A percentile compares a stretch with the other conserved stretches of the same genome.
Conservation (phyloP, 2,113 vertebrate species). For the Xenopus borealis region DNA sequence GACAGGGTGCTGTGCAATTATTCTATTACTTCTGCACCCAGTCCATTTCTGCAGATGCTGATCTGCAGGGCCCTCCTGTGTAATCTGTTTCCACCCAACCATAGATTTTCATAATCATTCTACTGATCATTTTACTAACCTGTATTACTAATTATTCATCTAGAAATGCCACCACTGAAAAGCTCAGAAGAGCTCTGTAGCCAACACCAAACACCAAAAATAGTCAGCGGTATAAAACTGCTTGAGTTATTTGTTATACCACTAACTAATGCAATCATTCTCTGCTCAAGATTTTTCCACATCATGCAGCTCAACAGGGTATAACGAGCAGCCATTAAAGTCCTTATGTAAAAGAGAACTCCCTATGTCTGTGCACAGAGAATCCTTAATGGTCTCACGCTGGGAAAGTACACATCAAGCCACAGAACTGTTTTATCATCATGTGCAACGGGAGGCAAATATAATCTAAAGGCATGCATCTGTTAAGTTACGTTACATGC, state of each 20-base stretch:
- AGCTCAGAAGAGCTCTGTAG: no score
- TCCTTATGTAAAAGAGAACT: constrained; percentile 3
- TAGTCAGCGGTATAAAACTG: no score
- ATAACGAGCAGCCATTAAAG: constrained; percentile 32
- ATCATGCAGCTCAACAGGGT: constrained; percentile 4
- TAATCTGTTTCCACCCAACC: no score
- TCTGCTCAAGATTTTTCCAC: not conserved
- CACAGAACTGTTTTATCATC: not conserved
- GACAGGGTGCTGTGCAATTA: no score
- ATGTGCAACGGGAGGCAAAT: not conserved
- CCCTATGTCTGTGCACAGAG: not conserved
- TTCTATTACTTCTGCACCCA: no score
- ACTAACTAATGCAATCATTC: not conserved
- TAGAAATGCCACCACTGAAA: no score
- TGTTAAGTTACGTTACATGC: constrained; percentile 8
- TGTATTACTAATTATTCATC: no score
- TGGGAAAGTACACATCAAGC: not conserved
- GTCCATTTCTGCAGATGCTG: no score
- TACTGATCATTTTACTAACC: no score
- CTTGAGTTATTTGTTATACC: not conserved
- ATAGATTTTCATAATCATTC: no score
- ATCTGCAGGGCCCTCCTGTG: no score
- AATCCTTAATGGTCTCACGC: constrained; percentile 17
- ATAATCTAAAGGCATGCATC: constrained; percentile 9
- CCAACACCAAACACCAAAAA: no score